These are phyloP conservation scores for Pseudanteris insignis DNA, from an alignment of 2,888 invertebrate species.

Conservation along the genomic window DNA sequence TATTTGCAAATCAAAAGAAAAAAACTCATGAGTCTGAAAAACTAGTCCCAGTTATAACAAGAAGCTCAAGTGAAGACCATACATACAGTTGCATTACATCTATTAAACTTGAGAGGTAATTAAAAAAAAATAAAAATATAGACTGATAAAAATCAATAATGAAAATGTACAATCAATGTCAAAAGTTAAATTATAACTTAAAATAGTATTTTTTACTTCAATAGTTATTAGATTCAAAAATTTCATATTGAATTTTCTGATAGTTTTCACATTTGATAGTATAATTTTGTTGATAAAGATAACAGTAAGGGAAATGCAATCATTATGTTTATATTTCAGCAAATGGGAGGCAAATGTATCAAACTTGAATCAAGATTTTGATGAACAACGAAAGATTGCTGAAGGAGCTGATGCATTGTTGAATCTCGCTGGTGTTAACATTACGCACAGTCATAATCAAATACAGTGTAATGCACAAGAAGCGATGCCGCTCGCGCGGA, in stretches of 20 bases:
- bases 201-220: no score
- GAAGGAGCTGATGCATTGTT: constrained; percentile 83
- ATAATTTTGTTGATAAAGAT: no score
- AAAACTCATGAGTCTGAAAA: constrained; percentile 58
- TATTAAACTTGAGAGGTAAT: constrained; percentile 60
- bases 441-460: constrained; percentile 54
- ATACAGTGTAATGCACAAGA: constrained; percentile 43
- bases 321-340: no score
- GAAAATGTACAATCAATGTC: no score
- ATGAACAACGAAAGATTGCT: constrained; percentile 77
- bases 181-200: no score
- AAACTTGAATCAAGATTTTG: constrained; percentile 68
- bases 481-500: no score
- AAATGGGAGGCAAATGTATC: constrained; percentile 52
- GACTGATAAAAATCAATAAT: no score
- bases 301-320: no score
- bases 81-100: constrained; percentile 77
- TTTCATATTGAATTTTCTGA: no score
- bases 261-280: no score
- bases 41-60: constrained; percentile 76
- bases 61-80: constrained; percentile 92
- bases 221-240: no score
- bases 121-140: no score
- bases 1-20: constrained; percentile 58
- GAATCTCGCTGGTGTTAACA: constrained; percentile 76